A percentile compares a stretch with the other conserved stretches of the same genome.
Conservation (phyloP, 2,888 invertebrate genomes). For the Acleris laterana region DNA sequence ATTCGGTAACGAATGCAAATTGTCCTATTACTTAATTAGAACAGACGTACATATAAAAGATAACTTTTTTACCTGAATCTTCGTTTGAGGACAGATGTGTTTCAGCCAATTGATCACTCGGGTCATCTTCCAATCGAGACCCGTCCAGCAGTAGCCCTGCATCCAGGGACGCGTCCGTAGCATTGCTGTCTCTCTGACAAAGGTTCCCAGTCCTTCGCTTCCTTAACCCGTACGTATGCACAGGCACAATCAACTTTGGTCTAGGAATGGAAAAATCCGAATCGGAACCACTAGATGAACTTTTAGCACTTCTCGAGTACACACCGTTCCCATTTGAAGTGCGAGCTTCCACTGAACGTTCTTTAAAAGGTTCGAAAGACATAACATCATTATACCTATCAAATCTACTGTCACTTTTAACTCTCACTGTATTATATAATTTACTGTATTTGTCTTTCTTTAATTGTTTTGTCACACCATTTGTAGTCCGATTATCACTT, state of each 20-base stretch:
- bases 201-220: conserved; percentile 92
- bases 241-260: conserved; percentile 93
- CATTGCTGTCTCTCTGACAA: conserved; percentile 76
- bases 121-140: conserved; percentile 63
- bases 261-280: conserved; percentile 92
- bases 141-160: conserved; percentile 76
- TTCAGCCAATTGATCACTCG: conserved; percentile 52
- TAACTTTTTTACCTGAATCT: conserved; percentile 71
- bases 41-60: too few relatives aligned
- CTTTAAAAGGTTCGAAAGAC: conserved; percentile 63
- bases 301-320: conserved; percentile 75
- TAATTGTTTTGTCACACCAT: conserved; percentile 71
- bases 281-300: conserved; percentile 82
- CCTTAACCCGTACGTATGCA: conserved; percentile 93
- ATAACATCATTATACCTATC: conserved; percentile 76
- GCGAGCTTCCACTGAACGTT: conserved; percentile 67
- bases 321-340: conserved; percentile 61
- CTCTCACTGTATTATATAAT: conserved; percentile 79
- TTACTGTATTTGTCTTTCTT: conserved; percentile 78
- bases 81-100: conserved; percentile 54
- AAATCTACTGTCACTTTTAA: conserved; percentile 80
- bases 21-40: too few relatives aligned
- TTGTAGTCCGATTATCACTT: conserved; percentile 80
- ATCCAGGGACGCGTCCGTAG: conserved; percentile 73
- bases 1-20: too few relatives aligned